Conservation (phyloP, 2,797 vertebrate genomes). For the Aphelocoma californica region DNA sequence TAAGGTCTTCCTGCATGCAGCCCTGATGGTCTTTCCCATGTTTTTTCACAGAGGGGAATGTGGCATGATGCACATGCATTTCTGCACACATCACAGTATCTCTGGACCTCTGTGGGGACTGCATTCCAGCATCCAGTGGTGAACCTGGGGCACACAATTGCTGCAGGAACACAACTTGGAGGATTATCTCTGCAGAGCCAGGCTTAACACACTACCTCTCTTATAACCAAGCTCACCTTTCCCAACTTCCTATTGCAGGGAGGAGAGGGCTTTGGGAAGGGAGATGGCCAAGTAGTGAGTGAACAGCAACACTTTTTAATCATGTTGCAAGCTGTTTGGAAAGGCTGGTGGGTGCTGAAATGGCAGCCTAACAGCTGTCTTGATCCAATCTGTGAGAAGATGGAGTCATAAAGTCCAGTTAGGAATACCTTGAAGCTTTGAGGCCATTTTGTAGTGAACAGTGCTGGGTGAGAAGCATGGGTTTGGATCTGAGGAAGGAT, state of each 20-base stretch:
- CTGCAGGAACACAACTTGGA: background rate
- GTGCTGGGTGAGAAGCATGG: background rate
- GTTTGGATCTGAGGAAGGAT: background rate
- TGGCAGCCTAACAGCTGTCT: background rate
- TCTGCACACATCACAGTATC: background rate
- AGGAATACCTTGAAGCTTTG: background rate
- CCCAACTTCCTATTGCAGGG: background rate
- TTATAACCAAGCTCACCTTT: background rate
- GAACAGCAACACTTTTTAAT: background rate
- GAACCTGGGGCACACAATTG: background rate
- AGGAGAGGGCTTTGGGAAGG: background rate
- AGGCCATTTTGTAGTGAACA: background rate
- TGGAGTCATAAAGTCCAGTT: background rate
- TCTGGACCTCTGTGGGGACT: background rate
- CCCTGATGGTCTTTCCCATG: background rate
- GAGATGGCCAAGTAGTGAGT: background rate
- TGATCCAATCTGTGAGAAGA: background rate
- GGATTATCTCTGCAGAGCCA: background rate
- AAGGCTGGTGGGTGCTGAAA: background rate
- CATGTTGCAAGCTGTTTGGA: background rate
- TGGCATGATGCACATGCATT: fast-evolving
- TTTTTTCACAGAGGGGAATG: background rate
- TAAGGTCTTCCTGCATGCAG: background rate
- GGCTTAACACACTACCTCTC: constrained; percentile 6
- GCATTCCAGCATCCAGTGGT: background rate